These are phyloP conservation scores for Pristionchus exspectatus DNA, from an alignment of 2,888 invertebrate species.

Conservation along the genomic window DNA sequence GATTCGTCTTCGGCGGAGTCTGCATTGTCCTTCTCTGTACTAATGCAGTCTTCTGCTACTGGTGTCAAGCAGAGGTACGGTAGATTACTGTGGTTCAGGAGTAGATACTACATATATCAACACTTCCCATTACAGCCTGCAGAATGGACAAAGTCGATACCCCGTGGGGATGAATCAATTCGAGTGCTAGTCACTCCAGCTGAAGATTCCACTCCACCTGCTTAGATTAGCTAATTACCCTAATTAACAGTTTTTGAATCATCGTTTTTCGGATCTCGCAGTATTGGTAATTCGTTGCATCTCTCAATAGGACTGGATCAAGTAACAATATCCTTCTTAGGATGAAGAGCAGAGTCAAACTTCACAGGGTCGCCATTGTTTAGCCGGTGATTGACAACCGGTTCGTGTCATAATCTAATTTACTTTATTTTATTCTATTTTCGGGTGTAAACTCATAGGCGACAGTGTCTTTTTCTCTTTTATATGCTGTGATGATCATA, in stretches of 20 bases:
- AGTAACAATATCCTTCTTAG: neutral
- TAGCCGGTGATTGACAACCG: neutral
- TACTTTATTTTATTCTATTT: neutral
- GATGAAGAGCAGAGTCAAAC: neutral
- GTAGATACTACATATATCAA: neutral
- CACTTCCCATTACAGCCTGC: constrained; percentile 22
- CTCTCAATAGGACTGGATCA: constrained; percentile 1
- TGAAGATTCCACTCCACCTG: neutral
- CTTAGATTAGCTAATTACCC: neutral
- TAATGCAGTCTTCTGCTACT: constrained; percentile 65
- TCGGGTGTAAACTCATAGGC: constrained; percentile 1
- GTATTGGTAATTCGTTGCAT: constrained; percentile 25
- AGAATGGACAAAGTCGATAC: neutral
- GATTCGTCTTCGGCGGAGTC: constrained; percentile 60
- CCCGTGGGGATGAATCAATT: neutral
- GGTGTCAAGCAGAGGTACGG: constrained; percentile 60
- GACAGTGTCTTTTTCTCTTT: neutral
- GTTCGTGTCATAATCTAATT: neutral
- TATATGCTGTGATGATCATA: neutral
- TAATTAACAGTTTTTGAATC: neutral
- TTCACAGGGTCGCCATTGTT: neutral
- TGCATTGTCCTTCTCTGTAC: constrained; percentile 59
- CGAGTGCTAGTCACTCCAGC: neutral
- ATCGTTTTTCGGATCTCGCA: neutral
- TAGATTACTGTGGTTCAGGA: neutral